phyloP scores from a whole-genome alignment of 2,888 invertebrate genomes.

The Dione juno region DNA sequence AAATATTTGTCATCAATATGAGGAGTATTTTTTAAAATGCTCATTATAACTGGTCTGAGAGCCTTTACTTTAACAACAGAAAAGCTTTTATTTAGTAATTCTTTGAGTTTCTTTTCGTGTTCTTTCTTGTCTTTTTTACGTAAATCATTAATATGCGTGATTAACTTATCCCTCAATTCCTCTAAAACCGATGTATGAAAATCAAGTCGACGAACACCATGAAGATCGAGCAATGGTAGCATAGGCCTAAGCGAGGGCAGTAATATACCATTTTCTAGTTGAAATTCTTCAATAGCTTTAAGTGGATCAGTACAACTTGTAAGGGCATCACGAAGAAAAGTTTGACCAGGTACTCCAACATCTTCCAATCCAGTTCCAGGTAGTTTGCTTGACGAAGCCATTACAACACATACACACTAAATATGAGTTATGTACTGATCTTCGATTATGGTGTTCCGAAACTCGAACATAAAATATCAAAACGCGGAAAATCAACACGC shows the following conservation, averaged over 20 bases:
- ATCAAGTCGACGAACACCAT: slow-evolving; percentile 95
- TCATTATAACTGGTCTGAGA: slow-evolving; percentile 96
- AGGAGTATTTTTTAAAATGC: slow-evolving; percentile 95
- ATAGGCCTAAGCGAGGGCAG: slow-evolving; percentile 96
- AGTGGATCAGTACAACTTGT: slow-evolving; percentile 98
- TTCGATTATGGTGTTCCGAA: no score
- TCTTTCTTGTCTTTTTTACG: slow-evolving; percentile 88
- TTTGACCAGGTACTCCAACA: slow-evolving; percentile 93
- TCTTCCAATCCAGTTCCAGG: slow-evolving; percentile 89
- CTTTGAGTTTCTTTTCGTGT: slow-evolving; percentile 93
- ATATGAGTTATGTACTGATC: no score
- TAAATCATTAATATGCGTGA: slow-evolving; percentile 92
- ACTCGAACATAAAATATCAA: not conserved
- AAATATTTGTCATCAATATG: slow-evolving; percentile 93
- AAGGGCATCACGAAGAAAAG: slow-evolving; percentile 93
- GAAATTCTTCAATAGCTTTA: slow-evolving; percentile 99
- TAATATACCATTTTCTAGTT: slow-evolving; percentile 95
- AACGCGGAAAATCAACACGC: slow-evolving; percentile 16
- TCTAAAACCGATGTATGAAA: slow-evolving; percentile 97
- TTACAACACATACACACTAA: slow-evolving; percentile 43
- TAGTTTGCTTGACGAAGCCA: slow-evolving; percentile 77
- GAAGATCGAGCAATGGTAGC: slow-evolving; percentile 96
- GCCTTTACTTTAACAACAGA: slow-evolving; percentile 96
- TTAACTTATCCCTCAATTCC: slow-evolving; percentile 86
- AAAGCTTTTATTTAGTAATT: slow-evolving; percentile 95